phyloP scores from a whole-genome alignment of 2,113 vertebrate species.

The Gallinago jamesoni region DNA sequence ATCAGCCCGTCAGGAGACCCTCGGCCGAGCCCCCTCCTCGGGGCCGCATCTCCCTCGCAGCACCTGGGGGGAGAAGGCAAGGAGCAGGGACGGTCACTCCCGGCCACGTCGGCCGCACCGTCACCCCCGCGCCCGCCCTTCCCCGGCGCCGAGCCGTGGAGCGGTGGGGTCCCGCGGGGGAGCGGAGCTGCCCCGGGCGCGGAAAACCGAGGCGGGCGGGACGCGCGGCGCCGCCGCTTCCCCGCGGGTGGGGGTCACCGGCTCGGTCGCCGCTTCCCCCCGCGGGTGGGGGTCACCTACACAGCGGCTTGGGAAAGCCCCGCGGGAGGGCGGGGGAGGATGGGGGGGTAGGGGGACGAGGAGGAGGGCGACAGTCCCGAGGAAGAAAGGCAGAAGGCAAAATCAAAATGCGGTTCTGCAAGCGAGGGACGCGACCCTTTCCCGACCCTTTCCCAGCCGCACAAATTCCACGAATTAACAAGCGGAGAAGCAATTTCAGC shows the following conservation, averaged over 20 bases:
- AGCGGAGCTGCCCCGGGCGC: not conserved
- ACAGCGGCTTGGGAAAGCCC: not conserved
- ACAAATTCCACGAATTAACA: not conserved
- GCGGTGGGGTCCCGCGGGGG: not conserved
- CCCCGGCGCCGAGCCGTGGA: too few species aligned
- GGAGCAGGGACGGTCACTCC: not conserved
- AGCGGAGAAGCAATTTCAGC: not conserved
- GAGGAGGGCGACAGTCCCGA: not conserved
- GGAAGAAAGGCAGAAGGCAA: not conserved
- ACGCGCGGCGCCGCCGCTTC: accelerated
- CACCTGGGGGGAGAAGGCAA: conserved; percentile 62
- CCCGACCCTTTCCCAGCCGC: not conserved
- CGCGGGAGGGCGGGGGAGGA: too few species aligned
- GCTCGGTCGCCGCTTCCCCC: accelerated
- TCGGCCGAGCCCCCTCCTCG: not conserved
- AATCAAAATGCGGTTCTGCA: not conserved
- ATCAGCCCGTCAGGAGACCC: not conserved
- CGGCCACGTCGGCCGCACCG: not conserved
- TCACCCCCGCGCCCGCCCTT: too few species aligned
- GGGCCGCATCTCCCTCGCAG: conserved; percentile 19
- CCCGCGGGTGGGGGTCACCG: too few species aligned
- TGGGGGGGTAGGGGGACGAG: too few species aligned
- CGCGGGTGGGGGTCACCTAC: too few species aligned
- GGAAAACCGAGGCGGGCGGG: too few species aligned
- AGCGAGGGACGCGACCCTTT: not conserved